Percentiles rank a stretch among this genome's conserved stretches.
These are phyloP conservation scores for Opisthocomus hoazin DNA, from an alignment of 2,113 vertebrate species.

Conservation along the genomic window DNA sequence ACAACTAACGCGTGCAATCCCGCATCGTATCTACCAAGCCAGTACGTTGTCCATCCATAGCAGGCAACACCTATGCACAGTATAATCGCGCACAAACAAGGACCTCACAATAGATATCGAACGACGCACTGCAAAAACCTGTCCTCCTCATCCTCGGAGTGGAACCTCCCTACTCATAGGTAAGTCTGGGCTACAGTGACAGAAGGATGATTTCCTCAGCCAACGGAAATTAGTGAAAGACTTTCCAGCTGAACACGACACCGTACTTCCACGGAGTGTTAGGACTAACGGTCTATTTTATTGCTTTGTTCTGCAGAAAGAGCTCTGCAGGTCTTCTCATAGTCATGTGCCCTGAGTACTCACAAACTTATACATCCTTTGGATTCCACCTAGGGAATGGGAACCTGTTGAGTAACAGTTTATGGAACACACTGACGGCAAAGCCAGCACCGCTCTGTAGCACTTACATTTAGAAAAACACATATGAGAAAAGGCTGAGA, in stretches of 20 bases:
- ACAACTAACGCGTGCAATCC: fast-evolving
- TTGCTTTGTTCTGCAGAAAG: neutral
- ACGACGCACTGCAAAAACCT: neutral
- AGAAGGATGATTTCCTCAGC: neutral
- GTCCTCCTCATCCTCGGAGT: neutral
- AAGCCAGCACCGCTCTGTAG: neutral
- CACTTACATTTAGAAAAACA: neutral
- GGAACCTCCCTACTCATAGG: neutral
- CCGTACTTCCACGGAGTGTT: neutral
- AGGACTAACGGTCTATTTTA: neutral
- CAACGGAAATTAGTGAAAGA: neutral
- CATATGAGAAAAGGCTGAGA: neutral
- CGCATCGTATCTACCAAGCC: neutral
- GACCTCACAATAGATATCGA: neutral
- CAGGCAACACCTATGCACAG: neutral
- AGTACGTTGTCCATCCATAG: neutral
- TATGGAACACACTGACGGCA: neutral
- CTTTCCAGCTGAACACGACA: neutral
- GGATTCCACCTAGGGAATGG: neutral
- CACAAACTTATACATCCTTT: neutral
- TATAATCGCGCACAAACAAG: neutral
- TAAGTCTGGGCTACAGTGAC: neutral
- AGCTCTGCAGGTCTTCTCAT: neutral
- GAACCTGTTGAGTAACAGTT: neutral
- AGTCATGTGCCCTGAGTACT: neutral